Conservation (phyloP, 2,888 invertebrate genomes). For the Gryllus longicercus region DNA sequence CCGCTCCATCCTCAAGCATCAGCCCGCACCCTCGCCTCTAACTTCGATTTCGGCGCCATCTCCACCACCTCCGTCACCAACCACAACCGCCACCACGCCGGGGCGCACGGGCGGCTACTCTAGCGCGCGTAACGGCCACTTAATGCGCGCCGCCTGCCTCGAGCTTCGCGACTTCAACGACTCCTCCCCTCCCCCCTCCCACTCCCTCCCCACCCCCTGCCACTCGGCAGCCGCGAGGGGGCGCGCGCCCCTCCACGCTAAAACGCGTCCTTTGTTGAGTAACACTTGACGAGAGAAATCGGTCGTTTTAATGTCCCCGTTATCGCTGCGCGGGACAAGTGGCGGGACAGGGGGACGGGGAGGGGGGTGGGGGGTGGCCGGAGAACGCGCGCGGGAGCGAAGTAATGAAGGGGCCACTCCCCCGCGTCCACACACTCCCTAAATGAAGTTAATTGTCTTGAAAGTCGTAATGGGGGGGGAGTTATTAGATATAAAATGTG, state of each 20-base stretch:
- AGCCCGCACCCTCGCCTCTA: too few species aligned
- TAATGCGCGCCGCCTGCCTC: not conserved
- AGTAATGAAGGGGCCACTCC: not conserved
- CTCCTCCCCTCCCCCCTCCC: not conserved
- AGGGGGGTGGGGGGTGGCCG: too few species aligned
- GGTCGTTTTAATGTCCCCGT: conserved; percentile 1
- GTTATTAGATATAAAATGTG: conserved; percentile 11
- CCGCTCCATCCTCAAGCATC: too few species aligned
- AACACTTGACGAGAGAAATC: conserved; percentile 17
- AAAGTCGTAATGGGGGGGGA: not conserved
- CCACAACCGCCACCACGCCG: too few species aligned
- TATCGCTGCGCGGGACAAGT: not conserved
- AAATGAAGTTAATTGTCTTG: conserved; percentile 17
- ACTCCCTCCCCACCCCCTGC: not conserved
- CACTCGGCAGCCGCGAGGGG: not conserved
- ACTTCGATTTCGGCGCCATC: too few species aligned
- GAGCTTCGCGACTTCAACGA: not conserved
- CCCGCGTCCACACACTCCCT: not conserved
- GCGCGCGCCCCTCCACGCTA: not conserved
- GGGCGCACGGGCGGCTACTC: not conserved
- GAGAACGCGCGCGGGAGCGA: not conserved
- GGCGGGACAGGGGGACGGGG: not conserved
- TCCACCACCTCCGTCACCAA: too few species aligned
- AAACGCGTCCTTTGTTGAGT: not conserved
- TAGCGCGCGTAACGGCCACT: not conserved